Conservation (phyloP, 2,888 invertebrate species). For the Tortricodes alternella region DNA sequence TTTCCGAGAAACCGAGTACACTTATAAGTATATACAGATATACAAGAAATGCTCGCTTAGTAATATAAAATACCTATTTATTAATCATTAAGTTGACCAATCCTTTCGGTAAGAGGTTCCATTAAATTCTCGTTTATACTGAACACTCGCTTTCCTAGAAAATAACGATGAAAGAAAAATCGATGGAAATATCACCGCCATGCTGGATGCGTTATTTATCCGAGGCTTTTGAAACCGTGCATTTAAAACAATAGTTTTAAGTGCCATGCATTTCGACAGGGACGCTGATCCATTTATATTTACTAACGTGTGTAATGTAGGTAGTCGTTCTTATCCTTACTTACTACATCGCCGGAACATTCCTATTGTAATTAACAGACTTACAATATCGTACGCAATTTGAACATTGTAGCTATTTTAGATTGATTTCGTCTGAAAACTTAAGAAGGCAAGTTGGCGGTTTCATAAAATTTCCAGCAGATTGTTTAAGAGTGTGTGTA, state of each 20-base stretch:
- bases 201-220: conserved; percentile 74
- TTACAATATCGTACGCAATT: not conserved
- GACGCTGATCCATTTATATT: conserved; percentile 49
- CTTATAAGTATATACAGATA: too few species aligned
- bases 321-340: too few species aligned
- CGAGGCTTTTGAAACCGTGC: conserved; percentile 70
- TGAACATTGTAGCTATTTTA: not conserved
- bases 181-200: conserved; percentile 58
- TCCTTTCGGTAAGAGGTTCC: conserved; percentile 10
- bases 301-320: not conserved
- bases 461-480: conserved; percentile 40
- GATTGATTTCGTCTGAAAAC: not conserved
- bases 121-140: conserved; percentile 15
- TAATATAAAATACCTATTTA: too few species aligned
- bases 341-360: too few species aligned
- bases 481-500: conserved; percentile 45
- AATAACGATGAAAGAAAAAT: conserved; percentile 64
- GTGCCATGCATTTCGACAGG: conserved; percentile 60
- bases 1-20: too few species aligned
- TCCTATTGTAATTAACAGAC: too few species aligned
- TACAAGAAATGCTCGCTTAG: too few species aligned
- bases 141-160: conserved; percentile 25
- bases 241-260: conserved; percentile 78
- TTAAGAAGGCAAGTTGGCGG: conserved; percentile 17
- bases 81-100: conserved; percentile 7